Conservation (phyloP, 1,140 invertebrate species). For the Caenorhabditis remanei region DNA sequence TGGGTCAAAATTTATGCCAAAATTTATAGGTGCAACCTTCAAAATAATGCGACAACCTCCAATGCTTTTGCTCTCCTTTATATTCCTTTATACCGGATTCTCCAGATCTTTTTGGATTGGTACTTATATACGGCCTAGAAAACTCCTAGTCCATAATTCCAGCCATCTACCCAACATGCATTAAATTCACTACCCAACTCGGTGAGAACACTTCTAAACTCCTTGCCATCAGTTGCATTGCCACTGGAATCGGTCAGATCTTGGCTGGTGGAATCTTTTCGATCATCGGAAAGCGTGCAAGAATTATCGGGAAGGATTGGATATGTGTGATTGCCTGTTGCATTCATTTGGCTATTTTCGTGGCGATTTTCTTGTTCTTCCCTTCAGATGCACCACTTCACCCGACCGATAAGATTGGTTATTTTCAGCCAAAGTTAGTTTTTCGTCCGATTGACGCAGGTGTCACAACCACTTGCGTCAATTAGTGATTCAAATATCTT, state of each 20-base stretch:
- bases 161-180: slow-evolving; percentile 39
- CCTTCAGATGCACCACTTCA: slow-evolving; percentile 24
- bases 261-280: slow-evolving; percentile 20
- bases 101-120: slow-evolving; percentile 39
- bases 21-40: slow-evolving; percentile 11
- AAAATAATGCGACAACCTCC: slow-evolving; percentile 16
- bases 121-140: neutral
- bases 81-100: slow-evolving; percentile 27
- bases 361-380: slow-evolving; percentile 13
- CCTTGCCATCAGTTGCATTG: slow-evolving; percentile 4
- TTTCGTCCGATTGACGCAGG: neutral
- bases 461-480: too few species aligned
- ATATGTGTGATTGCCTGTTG: slow-evolving; percentile 5
- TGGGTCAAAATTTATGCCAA: too few species aligned
- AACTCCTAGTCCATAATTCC: neutral
- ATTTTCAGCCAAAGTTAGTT: slow-evolving; percentile 5
- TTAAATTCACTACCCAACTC: neutral
- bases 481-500: too few species aligned
- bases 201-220: slow-evolving; percentile 17
- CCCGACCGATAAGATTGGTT: neutral
- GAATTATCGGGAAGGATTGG: slow-evolving; percentile 20
- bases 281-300: neutral
- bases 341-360: neutral
- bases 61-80: slow-evolving; percentile 15
- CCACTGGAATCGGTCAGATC: slow-evolving; percentile 36